Conservation (phyloP, 2,888 invertebrate genomes). For the Spodoptera exigua region DNA sequence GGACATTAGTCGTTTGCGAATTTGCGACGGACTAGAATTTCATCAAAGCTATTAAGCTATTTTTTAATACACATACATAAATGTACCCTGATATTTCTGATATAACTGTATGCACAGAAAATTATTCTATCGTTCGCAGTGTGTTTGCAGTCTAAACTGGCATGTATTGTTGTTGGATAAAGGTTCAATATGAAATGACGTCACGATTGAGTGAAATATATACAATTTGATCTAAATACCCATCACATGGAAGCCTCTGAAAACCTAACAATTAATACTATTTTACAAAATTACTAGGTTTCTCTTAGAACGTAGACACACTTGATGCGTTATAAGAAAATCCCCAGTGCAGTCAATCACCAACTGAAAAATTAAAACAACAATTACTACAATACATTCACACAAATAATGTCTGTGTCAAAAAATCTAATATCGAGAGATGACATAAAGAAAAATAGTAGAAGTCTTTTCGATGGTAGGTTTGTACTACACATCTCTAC, state of each 20-base stretch:
- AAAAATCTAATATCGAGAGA: no score
- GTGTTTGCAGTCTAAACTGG: neutral
- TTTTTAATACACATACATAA: neutral
- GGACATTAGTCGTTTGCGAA: constrained; percentile 13
- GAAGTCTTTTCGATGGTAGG: no score
- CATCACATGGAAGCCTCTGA: constrained; percentile 50
- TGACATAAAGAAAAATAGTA: no score
- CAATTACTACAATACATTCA: neutral
- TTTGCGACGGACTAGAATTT: constrained; percentile 11
- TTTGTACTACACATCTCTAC: no score
- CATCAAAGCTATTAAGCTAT: constrained; percentile 2
- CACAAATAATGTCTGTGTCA: no score
- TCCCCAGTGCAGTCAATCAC: constrained; percentile 41
- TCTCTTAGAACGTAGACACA: constrained; percentile 52
- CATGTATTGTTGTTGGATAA: neutral
- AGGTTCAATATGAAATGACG: constrained; percentile 4
- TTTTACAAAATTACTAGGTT: constrained; percentile 35
- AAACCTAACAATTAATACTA: constrained; percentile 43
- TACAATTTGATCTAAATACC: constrained; percentile 35
- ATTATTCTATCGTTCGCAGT: neutral
- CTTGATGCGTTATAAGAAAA: constrained; percentile 54
- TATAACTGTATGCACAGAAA: neutral
- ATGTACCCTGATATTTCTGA: neutral
- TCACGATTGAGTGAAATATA: constrained; percentile 5
- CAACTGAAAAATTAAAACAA: constrained; percentile 47